Percentiles rank a stretch among this genome's conserved stretches.
Evolutionary conservation across 2,888 invertebrate genomes (phyloP).

Genomic region (Archips xylosteana): DNA sequence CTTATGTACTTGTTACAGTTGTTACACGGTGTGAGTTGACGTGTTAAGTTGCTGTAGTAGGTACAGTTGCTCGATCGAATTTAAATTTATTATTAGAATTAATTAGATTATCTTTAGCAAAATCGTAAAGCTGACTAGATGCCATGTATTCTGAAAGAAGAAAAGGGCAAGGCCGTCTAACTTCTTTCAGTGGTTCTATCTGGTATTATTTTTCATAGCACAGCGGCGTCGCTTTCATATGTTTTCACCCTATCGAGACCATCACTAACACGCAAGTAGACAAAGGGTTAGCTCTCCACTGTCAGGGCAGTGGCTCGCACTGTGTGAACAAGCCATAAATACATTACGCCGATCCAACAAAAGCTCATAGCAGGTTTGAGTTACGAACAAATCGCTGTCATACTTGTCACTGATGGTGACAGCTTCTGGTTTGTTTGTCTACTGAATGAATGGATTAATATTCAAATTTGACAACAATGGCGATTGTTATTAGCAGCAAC

Average conservation of each 20-base stretch:
- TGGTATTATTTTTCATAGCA: too few relatives aligned
- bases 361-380: slow-evolving; percentile 30
- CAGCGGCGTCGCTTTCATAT: too few relatives aligned
- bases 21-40: neutral
- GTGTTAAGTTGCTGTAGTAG: neutral
- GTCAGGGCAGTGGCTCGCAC: neutral
- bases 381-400: slow-evolving; percentile 28
- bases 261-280: neutral
- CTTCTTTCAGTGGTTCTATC: too few relatives aligned
- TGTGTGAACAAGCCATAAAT: slow-evolving; percentile 3
- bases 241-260: too few relatives aligned
- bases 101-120: too few relatives aligned
- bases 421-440: slow-evolving; percentile 27
- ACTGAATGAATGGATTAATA: slow-evolving; percentile 14
- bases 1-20: neutral
- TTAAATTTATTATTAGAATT: too few relatives aligned
- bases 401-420: slow-evolving; percentile 31
- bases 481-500: slow-evolving; percentile 4
- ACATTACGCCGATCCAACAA: slow-evolving; percentile 30
- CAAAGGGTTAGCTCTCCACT: neutral
- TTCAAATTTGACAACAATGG: slow-evolving; percentile 17
- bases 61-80: neutral
- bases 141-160: too few relatives aligned
- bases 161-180: too few relatives aligned
- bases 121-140: too few relatives aligned